phyloP scores from a whole-genome alignment of 2,888 invertebrate species.

The Acrobasis repandana region DNA sequence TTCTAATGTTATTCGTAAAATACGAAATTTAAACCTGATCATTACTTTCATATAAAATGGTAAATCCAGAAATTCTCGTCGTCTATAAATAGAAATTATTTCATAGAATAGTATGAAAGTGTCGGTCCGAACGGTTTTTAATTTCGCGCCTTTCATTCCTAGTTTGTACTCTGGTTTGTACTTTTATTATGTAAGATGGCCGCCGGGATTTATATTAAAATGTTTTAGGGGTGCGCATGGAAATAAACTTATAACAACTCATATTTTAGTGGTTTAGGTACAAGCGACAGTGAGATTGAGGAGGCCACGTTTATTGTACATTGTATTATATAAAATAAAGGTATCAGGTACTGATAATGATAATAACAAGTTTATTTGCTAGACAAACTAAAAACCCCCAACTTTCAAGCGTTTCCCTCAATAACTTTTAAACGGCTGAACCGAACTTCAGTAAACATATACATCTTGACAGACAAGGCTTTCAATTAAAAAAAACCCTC shows the following conservation, averaged over 20 bases:
- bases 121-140: constrained; percentile 6
- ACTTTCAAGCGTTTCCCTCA: too few species aligned
- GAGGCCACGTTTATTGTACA: too few species aligned
- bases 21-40: neutral
- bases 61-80: neutral
- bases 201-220: constrained; percentile 1
- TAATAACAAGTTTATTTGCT: too few species aligned
- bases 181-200: constrained; percentile 3
- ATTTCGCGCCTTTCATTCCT: constrained; percentile 7
- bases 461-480: too few species aligned
- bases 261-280: too few species aligned
- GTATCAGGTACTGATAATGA: too few species aligned
- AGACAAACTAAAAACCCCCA: too few species aligned
- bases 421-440: too few species aligned
- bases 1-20: neutral
- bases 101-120: neutral
- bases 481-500: too few species aligned
- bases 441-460: too few species aligned
- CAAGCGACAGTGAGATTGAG: too few species aligned
- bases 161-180: constrained; percentile 1
- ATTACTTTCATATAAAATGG: neutral
- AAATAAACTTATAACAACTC: neutral
- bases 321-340: too few species aligned
- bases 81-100: neutral
- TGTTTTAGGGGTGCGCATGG: neutral